Evolutionary conservation across 2,797 vertebrate species (phyloP), one percentile per base, ranked within the genome.

Genomic region (Valencia hispanica): DNA sequence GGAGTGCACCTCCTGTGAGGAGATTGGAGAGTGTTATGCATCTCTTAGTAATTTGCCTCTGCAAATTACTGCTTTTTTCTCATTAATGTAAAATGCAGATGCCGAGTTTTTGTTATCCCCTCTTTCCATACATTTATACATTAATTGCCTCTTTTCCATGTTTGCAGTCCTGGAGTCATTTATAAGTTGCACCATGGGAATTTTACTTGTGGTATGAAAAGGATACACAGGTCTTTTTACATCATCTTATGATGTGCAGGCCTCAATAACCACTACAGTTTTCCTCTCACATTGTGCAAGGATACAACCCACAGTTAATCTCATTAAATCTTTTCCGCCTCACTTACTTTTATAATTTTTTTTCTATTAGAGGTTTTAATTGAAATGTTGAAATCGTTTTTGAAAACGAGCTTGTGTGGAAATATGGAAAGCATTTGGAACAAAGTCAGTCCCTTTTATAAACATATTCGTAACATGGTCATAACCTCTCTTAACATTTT

Each of bases 131-230:
- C 20, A 45, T 75, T n/a, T 75, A 82, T 48, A 70, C 11, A 76
- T 75, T 84, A 91, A 89, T 80, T 88, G 81, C 72, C n/a, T 81
- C 25, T 77, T 61, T 73, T 77, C 45, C 47, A 6, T 65, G 45
- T 86, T 84, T 88, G 76, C 59, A 85, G 72, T 84, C 70, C 57
- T 61, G 55, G 15, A 85, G 71, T 80, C 68, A 75, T 82, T 87
- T 89, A 69, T 84, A 72, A 81, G 70, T 74, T 78, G 80, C 39
- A 71, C 25, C 71, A 70, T 47, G 78, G 76, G 86, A 74, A 66
- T 79, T 75, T 68, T 41, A 74, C 48, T 71, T 75, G 75, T 76
- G 65, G 47, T 75, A 36, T 69, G 45, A 84, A 78, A 39, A 75
- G 68, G 63, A 73, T 75, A 68, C 69, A 63, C 12, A 10, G 17